Evolutionary conservation across 2,888 invertebrate species (phyloP).

Genomic region (Tetanocera ferruginea): DNA sequence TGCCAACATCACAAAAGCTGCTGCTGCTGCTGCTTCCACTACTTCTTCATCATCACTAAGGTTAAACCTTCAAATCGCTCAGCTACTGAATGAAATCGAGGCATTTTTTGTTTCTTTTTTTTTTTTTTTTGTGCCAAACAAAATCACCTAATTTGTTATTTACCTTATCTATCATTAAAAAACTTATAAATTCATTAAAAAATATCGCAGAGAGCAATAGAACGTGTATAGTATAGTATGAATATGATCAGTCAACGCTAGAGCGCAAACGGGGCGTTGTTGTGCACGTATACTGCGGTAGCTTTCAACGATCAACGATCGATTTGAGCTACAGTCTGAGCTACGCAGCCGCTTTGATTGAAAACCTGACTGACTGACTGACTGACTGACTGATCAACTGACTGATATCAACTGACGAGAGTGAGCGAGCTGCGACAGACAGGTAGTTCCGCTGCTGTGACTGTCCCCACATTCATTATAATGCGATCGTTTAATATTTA

Average conservation of each 20-base stretch:
- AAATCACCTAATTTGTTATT: conserved; percentile 31
- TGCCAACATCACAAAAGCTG: conserved; percentile 12
- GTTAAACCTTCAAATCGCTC: too few relatives aligned
- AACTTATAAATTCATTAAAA: conserved; percentile 40
- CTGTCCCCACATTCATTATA: conserved; percentile 27
- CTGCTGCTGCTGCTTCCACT: background rate
- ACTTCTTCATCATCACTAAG: too few relatives aligned
- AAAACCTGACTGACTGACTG: conserved; percentile 25
- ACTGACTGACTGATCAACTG: background rate
- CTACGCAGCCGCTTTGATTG: background rate
- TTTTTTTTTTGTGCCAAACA: background rate
- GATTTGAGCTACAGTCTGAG: background rate
- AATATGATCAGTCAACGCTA: background rate
- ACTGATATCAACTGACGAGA: background rate
- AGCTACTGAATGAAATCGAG: background rate
- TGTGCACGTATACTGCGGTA: conserved; percentile 53
- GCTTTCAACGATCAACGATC: conserved; percentile 54
- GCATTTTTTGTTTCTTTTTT: too few relatives aligned
- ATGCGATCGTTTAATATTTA: conserved; percentile 34
- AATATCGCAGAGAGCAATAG: background rate
- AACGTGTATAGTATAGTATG: too few relatives aligned
- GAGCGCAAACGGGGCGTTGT: conserved; percentile 47
- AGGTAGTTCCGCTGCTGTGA: conserved; percentile 12
- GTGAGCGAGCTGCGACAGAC: background rate
- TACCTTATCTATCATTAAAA: conserved; percentile 35